Evolutionary conservation across 2,797 vertebrate species (phyloP), one percentile per base, ranked within the genome.

Genomic region (Melanotaenia maccullochi): DNA sequence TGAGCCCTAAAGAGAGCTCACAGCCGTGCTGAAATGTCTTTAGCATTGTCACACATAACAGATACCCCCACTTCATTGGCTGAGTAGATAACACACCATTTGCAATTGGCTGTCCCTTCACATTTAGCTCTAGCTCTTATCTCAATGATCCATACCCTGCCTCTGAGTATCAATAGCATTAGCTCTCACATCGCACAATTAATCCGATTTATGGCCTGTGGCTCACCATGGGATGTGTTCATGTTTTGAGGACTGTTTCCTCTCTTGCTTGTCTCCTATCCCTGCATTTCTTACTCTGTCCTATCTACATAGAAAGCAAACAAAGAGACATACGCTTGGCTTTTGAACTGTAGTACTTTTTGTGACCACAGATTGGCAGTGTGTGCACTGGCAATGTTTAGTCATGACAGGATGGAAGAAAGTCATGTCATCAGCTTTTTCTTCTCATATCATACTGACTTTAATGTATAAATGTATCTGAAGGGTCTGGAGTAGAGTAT

Each of bases 121-220:
- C 76, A 88, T 84, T 90, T 79, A 87, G 85, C 81, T 54, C 36
- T 0, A 18, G 52, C 77, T 81, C 84, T 86, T 85, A 88, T 88
- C 87, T 83, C 78, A 86, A 74, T 78, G 86, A 89, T 88, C 82
- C 84, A 84, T 72, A 74, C 52, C 60, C 64, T 9, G 38, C 75
- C 68, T 85, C 75, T 64, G 76, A 81, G 81, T 75, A 76, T 78
- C 74, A 83, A 84, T 76, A 80, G 79, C 81, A 77, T 90, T 82
- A 87, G 79, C 76, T 54, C 57, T 85, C 85, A 81, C 80, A 85
- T 87, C 85, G 77, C 83, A 62, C 75, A 82, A 85, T 87, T 90
- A 90, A 90, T 90, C 74, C 30, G 81, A 89, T 89, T 90, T 74
- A 88, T 90, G 84, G 87, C 76, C 87, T 78, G 65, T 78, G 81